Evolutionary conservation across 2,113 vertebrate species (phyloP), one percentile per base, ranked within the genome.

Genomic region (Lepus europaeus): DNA sequence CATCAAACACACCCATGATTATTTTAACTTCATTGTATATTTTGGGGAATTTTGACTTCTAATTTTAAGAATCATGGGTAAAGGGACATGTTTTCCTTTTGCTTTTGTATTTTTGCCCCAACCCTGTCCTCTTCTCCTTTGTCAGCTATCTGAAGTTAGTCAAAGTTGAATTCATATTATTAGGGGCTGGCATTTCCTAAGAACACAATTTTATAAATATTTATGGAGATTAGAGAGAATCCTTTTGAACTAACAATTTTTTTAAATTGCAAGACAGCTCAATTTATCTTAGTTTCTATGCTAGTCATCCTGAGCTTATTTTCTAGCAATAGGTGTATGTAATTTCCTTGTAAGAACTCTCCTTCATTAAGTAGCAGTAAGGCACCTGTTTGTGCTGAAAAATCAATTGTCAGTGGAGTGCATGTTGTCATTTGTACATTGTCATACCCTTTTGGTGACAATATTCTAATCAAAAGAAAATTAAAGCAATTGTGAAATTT

Each of bases 201-300:
- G 76, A 91, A 83, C 79, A 70, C 9, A 53, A 9, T 92, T 79
- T 90, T 22, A 20, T 81, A 78, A 81, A 39, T 56, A 69, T 56
- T 49, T 9, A 20, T 9, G 33, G 68, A 23, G 11, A 31, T 53
- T n/a, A 72, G 23, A 22, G 16, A 93, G 64, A 83, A 69, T 79
- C 61, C 88, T 82, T 79, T 36, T 92, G 51, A 96, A 83, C 93
- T 82, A 87, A 81, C 49, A 70, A 9, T 87, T 63, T 53, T 93
- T 91, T 93, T 68, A 73, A 49, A 64, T 45, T 56, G 10, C 16
- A 0, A 2, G 20, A 70, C 31, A 92, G 23, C 31, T 87, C 59
- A n/a, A 76, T 63, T 77, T 39, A n/a, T 63, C 31, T 89, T 77
- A 20, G n/a, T 92, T 66, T 89, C 23, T 82, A 5, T 78, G 53